These are phyloP conservation scores for Lophius piscatorius DNA, from an alignment of 2,113 vertebrate genomes.

Conservation along the genomic window DNA sequence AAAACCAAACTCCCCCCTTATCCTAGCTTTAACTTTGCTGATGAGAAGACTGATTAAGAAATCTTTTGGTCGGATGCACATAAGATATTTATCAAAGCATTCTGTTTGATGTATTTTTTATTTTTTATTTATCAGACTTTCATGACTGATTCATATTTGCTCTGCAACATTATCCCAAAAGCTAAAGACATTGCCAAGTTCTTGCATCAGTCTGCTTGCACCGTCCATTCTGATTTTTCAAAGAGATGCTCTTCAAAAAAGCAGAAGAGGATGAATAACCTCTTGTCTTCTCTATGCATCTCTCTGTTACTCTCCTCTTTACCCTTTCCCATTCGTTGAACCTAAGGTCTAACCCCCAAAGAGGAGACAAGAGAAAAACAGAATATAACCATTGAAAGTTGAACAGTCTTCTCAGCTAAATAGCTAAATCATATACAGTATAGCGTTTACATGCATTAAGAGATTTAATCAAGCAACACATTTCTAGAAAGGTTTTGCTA, in stretches of 20 bases:
- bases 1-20: not conserved
- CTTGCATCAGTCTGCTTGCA: constrained; percentile 70
- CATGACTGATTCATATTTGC: constrained; percentile 51
- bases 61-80: constrained; percentile 1
- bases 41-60: not conserved
- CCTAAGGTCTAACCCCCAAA: constrained; percentile 32
- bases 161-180: constrained; percentile 40
- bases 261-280: constrained; percentile 45
- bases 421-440: not conserved
- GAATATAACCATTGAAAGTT: constrained; percentile 6
- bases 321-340: constrained; percentile 36
- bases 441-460: not conserved
- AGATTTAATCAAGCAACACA: too few species aligned
- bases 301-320: constrained; percentile 37
- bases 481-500: too few species aligned
- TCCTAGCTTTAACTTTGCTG: not conserved
- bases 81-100: constrained; percentile 22
- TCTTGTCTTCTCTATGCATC: constrained; percentile 36
- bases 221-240: constrained; percentile 65
- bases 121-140: constrained; percentile 25
- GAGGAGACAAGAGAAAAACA: constrained; percentile 12
- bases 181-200: constrained; percentile 58
- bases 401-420: constrained; percentile 14
- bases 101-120: constrained; percentile 35
- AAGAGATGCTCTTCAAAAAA: constrained; percentile 62